A percentile compares a stretch with the other conserved stretches of the same genome.
phyloP scores from a whole-genome alignment of 2,113 vertebrate genomes.

The Empidonax alnorum region DNA sequence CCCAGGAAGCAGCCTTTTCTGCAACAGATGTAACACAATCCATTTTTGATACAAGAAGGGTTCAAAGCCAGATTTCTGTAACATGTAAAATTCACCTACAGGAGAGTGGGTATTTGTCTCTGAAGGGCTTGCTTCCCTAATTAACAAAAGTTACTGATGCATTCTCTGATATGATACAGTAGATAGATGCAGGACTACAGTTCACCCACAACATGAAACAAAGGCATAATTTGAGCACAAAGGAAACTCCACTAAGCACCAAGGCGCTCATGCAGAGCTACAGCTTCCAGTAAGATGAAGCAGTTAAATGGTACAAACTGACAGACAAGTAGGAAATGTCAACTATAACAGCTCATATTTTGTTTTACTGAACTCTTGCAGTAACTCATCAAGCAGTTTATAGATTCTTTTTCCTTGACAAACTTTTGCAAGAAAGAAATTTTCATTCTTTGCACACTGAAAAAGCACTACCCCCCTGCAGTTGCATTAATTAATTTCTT shows the following conservation, averaged over 20 bases:
- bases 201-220: neutral
- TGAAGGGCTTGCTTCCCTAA: neutral
- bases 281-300: constrained; percentile 66
- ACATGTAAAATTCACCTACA: neutral
- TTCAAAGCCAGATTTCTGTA: neutral
- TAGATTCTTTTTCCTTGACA: neutral
- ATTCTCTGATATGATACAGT: neutral
- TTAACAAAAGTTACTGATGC: neutral
- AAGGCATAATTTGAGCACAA: constrained; percentile 78
- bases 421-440: neutral
- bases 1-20: neutral
- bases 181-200: neutral
- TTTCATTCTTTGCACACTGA: neutral
- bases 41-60: neutral
- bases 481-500: neutral
- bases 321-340: neutral
- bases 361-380: neutral
- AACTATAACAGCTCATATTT: neutral
- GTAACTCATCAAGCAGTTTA: neutral
- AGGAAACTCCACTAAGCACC: constrained; percentile 56
- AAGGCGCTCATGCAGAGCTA: constrained; percentile 26
- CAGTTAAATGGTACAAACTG: constrained; percentile 28
- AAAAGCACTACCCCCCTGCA: neutral
- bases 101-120: neutral
- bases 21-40: neutral